Percentiles rank a stretch among this genome's conserved stretches.
These are phyloP conservation scores for Myxocyprinus asiaticus DNA, from an alignment of 2,113 vertebrate species.

Conservation along the genomic window DNA sequence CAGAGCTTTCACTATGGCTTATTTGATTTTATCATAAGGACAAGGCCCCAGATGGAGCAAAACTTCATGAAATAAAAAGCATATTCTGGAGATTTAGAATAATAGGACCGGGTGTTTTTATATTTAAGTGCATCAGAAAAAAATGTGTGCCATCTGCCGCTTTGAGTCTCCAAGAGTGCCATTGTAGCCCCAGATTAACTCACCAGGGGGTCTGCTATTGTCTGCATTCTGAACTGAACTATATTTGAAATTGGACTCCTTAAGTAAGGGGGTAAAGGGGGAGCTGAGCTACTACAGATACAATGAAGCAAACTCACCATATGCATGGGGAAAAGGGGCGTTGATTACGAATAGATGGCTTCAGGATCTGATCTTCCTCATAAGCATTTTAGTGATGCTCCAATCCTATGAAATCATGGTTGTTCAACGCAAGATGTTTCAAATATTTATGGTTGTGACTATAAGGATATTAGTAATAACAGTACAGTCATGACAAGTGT, in stretches of 20 bases:
- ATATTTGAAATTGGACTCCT: constrained; percentile 25
- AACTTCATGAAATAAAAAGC: constrained; percentile 35
- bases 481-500: no score
- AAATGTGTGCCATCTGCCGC: constrained; percentile 41
- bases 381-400: neutral
- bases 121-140: constrained; percentile 4
- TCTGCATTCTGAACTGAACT: constrained; percentile 28
- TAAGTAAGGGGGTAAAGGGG: neutral
- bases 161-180: constrained; percentile 30
- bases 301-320: constrained; percentile 3
- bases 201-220: constrained; percentile 44
- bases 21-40: neutral
- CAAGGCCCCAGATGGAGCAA: neutral
- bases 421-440: no score
- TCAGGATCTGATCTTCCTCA: neutral
- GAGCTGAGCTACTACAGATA: constrained; percentile 1
- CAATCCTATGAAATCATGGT: no score
- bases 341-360: constrained; percentile 7
- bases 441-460: no score
- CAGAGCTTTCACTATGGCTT: neutral
- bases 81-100: constrained; percentile 23
- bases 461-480: no score
- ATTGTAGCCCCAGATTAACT: constrained; percentile 51
- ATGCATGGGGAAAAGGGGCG: neutral
- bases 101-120: constrained; percentile 23